Evolutionary conservation across 2,113 vertebrate species (phyloP), one percentile per base, ranked within the genome.

Genomic region (Nerophis ophidion): DNA sequence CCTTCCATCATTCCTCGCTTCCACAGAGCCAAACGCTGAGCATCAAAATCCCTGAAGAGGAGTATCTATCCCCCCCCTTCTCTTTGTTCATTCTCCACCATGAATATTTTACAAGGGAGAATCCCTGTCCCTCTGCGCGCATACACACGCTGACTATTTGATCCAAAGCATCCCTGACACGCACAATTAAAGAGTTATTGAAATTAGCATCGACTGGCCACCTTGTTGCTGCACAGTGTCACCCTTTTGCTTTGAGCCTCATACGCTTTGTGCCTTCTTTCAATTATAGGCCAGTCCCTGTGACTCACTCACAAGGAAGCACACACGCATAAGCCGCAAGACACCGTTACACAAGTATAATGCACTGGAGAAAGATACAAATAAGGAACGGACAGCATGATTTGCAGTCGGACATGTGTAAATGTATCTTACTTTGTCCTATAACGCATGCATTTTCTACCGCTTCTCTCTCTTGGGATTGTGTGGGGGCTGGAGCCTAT

Each of bases 111-210:
- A 86, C 19, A 9, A 45, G 45, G 15, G 26, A 78, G 71, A 66
- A 70, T 53, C 57, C 65, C 64, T 57, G 57, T 53, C 52, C 71
- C 26, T 11, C 10, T 19, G 26, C 8, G 8, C 48, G 9, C 33
- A 15, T 14, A n/a, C 33, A n/a, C 33, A 53, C 15, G n/a, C 15
- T 0, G 49, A 65, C 58, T 68, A 67, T 72, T 61, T 74, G 70
- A 82, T 82, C 74, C 72, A 76, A 83, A 85, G 66, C 61, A 77
- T 74, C 70, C 52, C 54, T 61, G 80, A 75, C 81, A 80, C 71
- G 53, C n/a, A 56, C 79, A 82, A 85, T 85, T 84, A 85, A 77
- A 80, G 75, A 77, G 70, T 82, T 81, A 80, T 75, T 79, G 72
- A 81, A 82, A 82, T 85, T 73, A 80, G 74, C 76, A 78, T 76